A percentile compares a stretch with the other conserved stretches of the same genome.
phyloP scores from a whole-genome alignment of 2,113 vertebrate genomes.

The Epinephelus fuscoguttatus region DNA sequence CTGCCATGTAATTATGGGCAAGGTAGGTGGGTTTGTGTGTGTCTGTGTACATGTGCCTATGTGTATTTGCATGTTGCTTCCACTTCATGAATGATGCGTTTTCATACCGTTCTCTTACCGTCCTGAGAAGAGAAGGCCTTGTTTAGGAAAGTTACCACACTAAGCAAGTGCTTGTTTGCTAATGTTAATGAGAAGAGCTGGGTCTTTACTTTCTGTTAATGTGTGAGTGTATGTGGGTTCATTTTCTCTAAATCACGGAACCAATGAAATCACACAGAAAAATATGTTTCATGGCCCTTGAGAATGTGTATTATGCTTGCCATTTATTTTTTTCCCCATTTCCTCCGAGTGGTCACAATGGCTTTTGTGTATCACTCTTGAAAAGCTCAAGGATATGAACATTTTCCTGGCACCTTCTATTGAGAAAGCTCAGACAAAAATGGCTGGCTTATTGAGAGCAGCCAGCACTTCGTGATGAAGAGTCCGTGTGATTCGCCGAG shows the following conservation, averaged over 20 bases:
- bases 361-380: conserved; percentile 80
- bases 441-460: conserved; percentile 72
- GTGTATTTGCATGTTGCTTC: conserved; percentile 41
- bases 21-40: conserved; percentile 61
- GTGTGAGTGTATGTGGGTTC: conserved; percentile 41
- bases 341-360: conserved; percentile 76
- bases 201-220: conserved; percentile 49
- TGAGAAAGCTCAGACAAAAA: conserved; percentile 70
- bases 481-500: conserved; percentile 62
- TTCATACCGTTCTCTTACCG: conserved; percentile 38
- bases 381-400: conserved; percentile 82
- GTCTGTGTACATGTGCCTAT: conserved; percentile 48
- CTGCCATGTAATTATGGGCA: conserved; percentile 76
- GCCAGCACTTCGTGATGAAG: conserved; percentile 68
- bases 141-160: conserved; percentile 59
- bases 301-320: conserved; percentile 72
- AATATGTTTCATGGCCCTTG: conserved; percentile 69
- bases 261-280: conserved; percentile 66
- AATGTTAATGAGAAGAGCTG: conserved; percentile 57
- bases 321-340: conserved; percentile 65
- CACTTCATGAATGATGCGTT: conserved; percentile 43
- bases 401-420: conserved; percentile 77
- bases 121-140: conserved; percentile 46
- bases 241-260: conserved; percentile 61
- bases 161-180: conserved; percentile 59